These are phyloP conservation scores for Thecocarcelia acutangulata DNA, from an alignment of 2,888 invertebrate genomes.

Conservation along the genomic window DNA sequence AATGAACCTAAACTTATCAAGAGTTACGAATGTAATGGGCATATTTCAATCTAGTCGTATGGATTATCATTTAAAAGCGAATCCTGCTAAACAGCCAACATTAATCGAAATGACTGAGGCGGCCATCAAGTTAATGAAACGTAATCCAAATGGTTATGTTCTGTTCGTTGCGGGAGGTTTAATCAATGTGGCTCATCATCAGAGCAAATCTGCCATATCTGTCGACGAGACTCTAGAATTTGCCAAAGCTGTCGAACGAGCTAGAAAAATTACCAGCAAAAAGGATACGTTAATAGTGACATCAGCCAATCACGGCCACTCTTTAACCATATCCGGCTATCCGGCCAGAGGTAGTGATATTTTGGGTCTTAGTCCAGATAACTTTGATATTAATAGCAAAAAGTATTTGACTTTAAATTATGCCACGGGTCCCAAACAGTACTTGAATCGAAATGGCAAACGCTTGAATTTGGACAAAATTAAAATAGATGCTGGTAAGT, in stretches of 20 bases:
- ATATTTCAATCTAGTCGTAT: conserved; percentile 77
- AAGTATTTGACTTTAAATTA: too few relatives aligned
- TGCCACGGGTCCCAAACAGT: conserved; percentile 84
- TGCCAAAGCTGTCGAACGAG: too few relatives aligned
- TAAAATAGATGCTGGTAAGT: conserved; percentile 43
- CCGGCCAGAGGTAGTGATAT: conserved; percentile 83
- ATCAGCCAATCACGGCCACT: conserved; percentile 89
- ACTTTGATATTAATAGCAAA: conserved; percentile 69
- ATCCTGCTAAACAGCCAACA: too few relatives aligned
- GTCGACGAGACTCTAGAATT: conserved; percentile 90
- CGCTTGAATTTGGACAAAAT: too few relatives aligned
- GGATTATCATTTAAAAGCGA: conserved; percentile 51
- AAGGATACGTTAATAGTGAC: conserved; percentile 90
- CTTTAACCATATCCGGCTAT: too few relatives aligned
- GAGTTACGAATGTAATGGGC: conserved; percentile 83
- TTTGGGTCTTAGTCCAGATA: conserved; percentile 80
- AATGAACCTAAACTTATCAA: conserved; percentile 80
- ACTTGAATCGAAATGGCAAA: conserved; percentile 72
- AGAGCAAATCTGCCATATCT: conserved; percentile 84
- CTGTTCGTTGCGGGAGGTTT: conserved; percentile 86
- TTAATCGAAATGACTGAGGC: too few relatives aligned
- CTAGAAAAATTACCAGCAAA: conserved; percentile 83
- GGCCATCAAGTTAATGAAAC: conserved; percentile 85
- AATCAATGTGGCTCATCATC: conserved; percentile 90
- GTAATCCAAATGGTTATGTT: conserved; percentile 83